phyloP scores from a whole-genome alignment of 2,888 invertebrate genomes.

The Alitta virens region DNA sequence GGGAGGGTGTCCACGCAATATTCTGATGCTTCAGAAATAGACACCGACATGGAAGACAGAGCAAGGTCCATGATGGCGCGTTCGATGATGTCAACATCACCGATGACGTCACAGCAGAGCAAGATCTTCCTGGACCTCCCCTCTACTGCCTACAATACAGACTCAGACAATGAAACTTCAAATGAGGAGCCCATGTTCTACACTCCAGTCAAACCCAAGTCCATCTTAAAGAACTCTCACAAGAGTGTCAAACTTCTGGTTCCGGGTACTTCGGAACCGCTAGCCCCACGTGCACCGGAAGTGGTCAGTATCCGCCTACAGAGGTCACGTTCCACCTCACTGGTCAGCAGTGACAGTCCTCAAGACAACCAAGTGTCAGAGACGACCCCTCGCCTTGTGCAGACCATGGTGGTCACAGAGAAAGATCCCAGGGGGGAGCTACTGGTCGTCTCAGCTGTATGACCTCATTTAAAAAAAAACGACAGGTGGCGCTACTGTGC shows the following conservation, averaged over 20 bases:
- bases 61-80: neutral
- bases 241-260: neutral
- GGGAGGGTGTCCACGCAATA: neutral
- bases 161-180: constrained; percentile 14
- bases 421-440: too few species aligned
- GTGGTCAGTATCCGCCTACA: too few species aligned
- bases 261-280: neutral
- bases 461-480: too few species aligned
- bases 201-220: neutral
- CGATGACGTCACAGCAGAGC: neutral
- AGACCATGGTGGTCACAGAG: too few species aligned
- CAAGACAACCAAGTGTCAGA: too few species aligned
- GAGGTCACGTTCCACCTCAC: too few species aligned
- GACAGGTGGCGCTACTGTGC: too few species aligned
- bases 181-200: constrained; percentile 1
- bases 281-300: too few species aligned
- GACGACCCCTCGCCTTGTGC: too few species aligned
- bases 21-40: neutral
- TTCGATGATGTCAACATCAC: neutral
- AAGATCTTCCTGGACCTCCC: constrained; percentile 12
- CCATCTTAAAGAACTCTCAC: constrained; percentile 8
- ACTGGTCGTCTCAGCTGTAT: too few species aligned
- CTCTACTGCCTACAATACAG: constrained; percentile 1
- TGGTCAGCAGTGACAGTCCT: too few species aligned
- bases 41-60: neutral